Evolutionary conservation across 2,113 vertebrate genomes (phyloP).

Genomic region (Arizona elegans): DNA sequence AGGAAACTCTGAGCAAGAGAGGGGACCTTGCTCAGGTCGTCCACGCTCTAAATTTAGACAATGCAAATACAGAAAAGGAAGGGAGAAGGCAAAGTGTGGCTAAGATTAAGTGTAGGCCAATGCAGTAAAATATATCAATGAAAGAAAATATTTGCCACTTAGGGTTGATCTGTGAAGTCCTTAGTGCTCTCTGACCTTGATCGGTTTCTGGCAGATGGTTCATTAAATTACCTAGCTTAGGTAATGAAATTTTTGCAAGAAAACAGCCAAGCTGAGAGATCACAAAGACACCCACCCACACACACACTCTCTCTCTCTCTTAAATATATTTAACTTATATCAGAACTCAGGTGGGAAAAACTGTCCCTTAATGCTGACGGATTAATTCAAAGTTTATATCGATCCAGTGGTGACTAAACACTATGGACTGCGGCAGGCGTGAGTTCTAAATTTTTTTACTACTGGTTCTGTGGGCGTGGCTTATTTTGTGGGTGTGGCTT

Average conservation of each 20-base stretch:
- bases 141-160: too few relatives aligned
- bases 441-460: too few relatives aligned
- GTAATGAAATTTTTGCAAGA: too few relatives aligned
- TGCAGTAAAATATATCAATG: not conserved
- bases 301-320: not conserved
- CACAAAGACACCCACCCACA: too few relatives aligned
- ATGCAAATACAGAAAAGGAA: not conserved
- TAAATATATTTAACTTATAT: not conserved
- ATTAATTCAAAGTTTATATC: not conserved
- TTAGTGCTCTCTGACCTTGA: too few relatives aligned
- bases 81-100: not conserved
- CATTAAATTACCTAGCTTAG: too few relatives aligned
- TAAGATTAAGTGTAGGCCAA: not conserved
- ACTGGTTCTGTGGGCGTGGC: too few relatives aligned
- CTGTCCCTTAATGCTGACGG: not conserved
- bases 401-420: not conserved
- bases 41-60: not conserved
- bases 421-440: too few relatives aligned
- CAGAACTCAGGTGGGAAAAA: not conserved
- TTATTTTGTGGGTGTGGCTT: too few relatives aligned
- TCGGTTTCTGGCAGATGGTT: too few relatives aligned
- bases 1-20: not conserved
- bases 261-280: too few relatives aligned
- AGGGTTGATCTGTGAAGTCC: too few relatives aligned
- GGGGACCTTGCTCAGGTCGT: not conserved